Evolutionary conservation across 2,888 invertebrate genomes (phyloP), one percentile per base, ranked within the genome.

Genomic region (Petrophora chlorosata): DNA sequence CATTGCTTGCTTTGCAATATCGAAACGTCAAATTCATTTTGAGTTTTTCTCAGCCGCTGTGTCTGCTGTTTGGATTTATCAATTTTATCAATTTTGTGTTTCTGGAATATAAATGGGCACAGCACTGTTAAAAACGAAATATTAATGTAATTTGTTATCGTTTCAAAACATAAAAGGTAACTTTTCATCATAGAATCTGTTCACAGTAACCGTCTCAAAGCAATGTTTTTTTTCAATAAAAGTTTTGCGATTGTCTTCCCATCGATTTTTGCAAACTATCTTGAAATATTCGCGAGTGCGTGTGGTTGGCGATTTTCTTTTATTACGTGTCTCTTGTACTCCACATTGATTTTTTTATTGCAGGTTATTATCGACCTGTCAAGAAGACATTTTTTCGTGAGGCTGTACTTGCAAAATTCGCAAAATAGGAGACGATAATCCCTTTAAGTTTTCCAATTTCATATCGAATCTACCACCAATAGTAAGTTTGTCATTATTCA

Each of bases 341-440:
- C 53, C 76, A 83, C 85, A 88, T 88, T 86, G 85, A 85, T 86
- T 87, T 87, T 70, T 85, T 40, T 39, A 82, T 89, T 90, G 79
- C 89, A 90, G 89, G 89, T 89, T 89, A 89, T 79, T 87, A 86
- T 84, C 87, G 86, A 89, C 82, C 88, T 88, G 88, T 88, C 89
- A 90, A 83, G 87, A 79, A 78, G 88, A 88, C 88, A 87, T 88
- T 87, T 89, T 82, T 84, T 81, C 79, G 75, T 73, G 76, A 76
- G 79, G 76, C 79, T 76, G 86, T 82, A 66, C 71, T 70, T 70
- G 70, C 76, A 84, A 88, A 82, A 75, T 79, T 84, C 82, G 84
- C 90, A 90, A 90, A 89, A 91, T 91, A 90, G 90, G 90, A 85
- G 90, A 90, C 88, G 84, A 82, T 75, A 90, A 89, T 70, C 85